phyloP scores from a whole-genome alignment of 2,113 vertebrate species.

The Lagopus leucura region DNA sequence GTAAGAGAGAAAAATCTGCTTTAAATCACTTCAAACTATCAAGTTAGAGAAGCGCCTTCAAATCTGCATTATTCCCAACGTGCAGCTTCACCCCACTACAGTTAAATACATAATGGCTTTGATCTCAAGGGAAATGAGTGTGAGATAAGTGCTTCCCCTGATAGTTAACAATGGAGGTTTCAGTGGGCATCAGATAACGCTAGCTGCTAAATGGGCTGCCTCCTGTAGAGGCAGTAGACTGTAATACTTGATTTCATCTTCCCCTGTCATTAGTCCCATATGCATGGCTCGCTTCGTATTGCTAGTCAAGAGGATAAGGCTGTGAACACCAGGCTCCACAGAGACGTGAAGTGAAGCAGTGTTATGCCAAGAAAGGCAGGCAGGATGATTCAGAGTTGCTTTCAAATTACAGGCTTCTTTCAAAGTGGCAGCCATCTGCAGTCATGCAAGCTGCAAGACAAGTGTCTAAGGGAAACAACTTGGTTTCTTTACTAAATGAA shows the following conservation, averaged over 20 bases:
- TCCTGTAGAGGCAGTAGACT: background rate
- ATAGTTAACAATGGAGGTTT: background rate
- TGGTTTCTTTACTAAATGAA: constrained; percentile 29
- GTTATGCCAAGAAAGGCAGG: constrained; percentile 9
- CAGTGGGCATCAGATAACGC: background rate
- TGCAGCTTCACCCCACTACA: background rate
- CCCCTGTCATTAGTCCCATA: background rate
- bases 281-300: background rate
- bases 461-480: constrained; percentile 8
- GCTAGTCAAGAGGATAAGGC: background rate
- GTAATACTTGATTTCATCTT: background rate
- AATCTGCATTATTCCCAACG: background rate
- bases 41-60: background rate
- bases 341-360: constrained; percentile 6
- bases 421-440: constrained; percentile 45
- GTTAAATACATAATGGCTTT: background rate
- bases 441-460: constrained; percentile 15
- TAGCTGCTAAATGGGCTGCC: background rate
- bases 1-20: background rate
- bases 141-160: background rate
- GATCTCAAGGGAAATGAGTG: background rate
- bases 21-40: background rate
- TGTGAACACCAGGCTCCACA: background rate
- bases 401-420: constrained; percentile 30
- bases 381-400: constrained; percentile 42